Conservation (phyloP, 2,113 vertebrate genomes). For the Junco hyemalis region DNA sequence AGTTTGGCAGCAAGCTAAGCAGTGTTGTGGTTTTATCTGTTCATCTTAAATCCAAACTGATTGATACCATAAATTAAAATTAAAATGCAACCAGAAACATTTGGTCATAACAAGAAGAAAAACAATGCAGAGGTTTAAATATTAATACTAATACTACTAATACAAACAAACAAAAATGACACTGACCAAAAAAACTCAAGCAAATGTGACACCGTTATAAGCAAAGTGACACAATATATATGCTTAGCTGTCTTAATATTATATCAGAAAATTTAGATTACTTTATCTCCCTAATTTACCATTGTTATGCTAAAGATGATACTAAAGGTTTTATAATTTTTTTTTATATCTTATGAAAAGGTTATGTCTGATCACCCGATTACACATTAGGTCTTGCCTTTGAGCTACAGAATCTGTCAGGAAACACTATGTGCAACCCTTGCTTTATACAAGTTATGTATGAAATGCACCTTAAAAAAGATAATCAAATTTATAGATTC, state of each 20-base stretch:
- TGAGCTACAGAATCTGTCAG: neutral
- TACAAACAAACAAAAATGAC: neutral
- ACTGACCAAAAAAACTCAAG: neutral
- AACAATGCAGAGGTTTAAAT: neutral
- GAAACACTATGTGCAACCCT: neutral
- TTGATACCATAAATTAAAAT: neutral
- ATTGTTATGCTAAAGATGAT: neutral
- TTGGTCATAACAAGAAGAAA: neutral
- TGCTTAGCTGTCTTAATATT: neutral
- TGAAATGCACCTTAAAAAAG: accelerated
- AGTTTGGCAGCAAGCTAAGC: neutral
- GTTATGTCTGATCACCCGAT: neutral
- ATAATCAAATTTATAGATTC: neutral
- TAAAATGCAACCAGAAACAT: neutral
- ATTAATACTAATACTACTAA: neutral
- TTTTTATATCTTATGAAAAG: neutral
- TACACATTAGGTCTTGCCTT: neutral
- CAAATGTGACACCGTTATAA: neutral
- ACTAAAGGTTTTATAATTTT: neutral
- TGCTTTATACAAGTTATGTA: neutral
- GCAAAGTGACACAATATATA: neutral
- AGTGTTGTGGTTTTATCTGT: neutral
- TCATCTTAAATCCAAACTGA: neutral
- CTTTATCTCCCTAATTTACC: neutral
- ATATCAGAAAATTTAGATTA: neutral